Percentiles rank a stretch among this genome's conserved stretches.
These are phyloP conservation scores for Oncorhynchus mykiss DNA, from an alignment of 2,113 vertebrate genomes.

Conservation along the genomic window DNA sequence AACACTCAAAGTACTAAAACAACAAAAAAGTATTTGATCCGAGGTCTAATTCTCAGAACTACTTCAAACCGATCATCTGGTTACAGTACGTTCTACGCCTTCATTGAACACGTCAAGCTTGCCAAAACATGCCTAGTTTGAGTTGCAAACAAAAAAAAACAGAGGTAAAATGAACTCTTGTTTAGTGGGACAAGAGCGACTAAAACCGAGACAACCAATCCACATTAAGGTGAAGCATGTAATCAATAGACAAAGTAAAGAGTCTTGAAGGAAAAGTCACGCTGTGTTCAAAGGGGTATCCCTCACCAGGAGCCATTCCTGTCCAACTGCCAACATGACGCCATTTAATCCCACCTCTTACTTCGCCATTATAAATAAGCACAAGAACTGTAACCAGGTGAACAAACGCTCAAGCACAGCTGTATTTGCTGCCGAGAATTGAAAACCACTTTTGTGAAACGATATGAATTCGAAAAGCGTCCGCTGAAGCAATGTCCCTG, in stretches of 20 bases:
- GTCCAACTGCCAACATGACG: conserved; percentile 66
- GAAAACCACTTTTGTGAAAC: background rate
- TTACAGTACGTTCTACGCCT: no score
- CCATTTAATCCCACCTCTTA: conserved; percentile 62
- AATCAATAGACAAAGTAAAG: conserved; percentile 54
- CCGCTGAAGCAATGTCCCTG: background rate
- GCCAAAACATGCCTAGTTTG: no score
- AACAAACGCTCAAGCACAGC: conserved; percentile 51
- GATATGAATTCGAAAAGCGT: background rate
- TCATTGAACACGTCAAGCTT: no score
- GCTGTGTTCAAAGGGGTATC: conserved; percentile 68
- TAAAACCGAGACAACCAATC: conserved; percentile 33
- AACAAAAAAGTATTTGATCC: no score
- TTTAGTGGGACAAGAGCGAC: background rate
- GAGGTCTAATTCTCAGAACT: no score
- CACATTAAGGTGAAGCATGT: conserved; percentile 11
- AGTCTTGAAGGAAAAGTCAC: conserved; percentile 40
- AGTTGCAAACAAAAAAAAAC: no score
- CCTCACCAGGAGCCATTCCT: conserved; percentile 62
- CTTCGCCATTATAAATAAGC: conserved; percentile 46
- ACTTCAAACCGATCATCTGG: no score
- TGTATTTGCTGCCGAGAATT: background rate
- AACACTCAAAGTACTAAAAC: no score
- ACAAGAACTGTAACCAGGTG: conserved; percentile 49
- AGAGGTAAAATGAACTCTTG: conserved; percentile 2